Base-by-base conservation (phyloP, 2,888 invertebrate species). In the Noctua comes region DNA sequence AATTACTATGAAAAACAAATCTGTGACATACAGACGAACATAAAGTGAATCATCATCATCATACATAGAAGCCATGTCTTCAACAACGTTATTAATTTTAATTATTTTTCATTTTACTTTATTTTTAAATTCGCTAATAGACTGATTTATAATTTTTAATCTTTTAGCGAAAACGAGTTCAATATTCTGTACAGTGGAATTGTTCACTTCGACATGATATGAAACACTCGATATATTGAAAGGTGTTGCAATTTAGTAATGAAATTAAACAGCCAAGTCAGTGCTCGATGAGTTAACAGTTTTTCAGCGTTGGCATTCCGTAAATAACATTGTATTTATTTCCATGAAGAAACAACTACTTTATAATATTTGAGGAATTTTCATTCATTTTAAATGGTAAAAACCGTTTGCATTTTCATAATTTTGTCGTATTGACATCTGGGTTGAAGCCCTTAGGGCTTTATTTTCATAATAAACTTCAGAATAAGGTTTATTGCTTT, bases 191-290 rank as follows among this genome's bases (percentile, higher is more conserved):
- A 68, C 57, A 36, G 57, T 77, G 64, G 69, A 46, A 83, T 79
- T 65, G 76, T 85, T 76, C 54, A 18, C 68, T 69, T 59, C 74
- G 85, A 84, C 84, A 74, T 88, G 80, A 77, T 84, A 85, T 88
- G 79, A 86, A 80, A 77, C 77, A 84, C 71, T 71, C 68, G 59
- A 57, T 65, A 68, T 80, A 76, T 40, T 54, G 46, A 66, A 80
- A 79, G 70, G 81, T 77, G 75, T 82, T 85, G 86, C 88, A 87
- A 89, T 89, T 88, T 87, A 83, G 80, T 87, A 89, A 89, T 89
- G 88, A 87, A 86, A 77, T 79, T 84, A 77, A 85, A 89, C 70
- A 83, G 86, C 84, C 66, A 75, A 82, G 83, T 88, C 89, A 88
- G 83, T 70, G 82, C n/a, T 72, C 80, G 74, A 81, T 89, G 86